These are phyloP conservation scores for Trichopoda pennipes DNA, from an alignment of 2,888 invertebrate genomes.

Conservation along the genomic window DNA sequence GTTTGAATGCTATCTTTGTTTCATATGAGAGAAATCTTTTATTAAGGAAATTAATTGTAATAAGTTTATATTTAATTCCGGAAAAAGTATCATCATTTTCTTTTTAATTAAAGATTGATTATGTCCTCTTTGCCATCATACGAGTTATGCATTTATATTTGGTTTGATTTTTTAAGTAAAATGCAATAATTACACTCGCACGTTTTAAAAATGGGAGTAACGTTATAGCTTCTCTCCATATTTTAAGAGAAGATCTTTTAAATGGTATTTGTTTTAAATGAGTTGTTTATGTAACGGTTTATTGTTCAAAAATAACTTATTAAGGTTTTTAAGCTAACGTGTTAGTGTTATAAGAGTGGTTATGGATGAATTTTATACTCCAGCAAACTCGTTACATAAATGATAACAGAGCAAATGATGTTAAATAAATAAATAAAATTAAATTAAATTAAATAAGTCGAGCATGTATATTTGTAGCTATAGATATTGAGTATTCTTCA, in stretches of 20 bases:
- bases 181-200: background rate
- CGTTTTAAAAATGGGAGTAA: conserved; percentile 3
- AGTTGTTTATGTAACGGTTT: conserved; percentile 42
- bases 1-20: no score
- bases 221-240: conserved; percentile 43
- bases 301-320: conserved; percentile 42
- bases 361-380: background rate
- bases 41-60: no score
- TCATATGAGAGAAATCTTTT: no score
- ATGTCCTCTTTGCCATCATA: no score
- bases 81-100: no score
- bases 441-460: no score
- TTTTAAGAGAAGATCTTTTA: background rate
- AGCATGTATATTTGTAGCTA: no score
- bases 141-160: conserved; percentile 12
- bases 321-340: conserved; percentile 51
- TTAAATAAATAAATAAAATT: no score
- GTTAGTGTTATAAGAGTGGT: conserved; percentile 42
- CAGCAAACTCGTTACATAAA: background rate
- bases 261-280: conserved; percentile 13
- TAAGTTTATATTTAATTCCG: no score
- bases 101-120: no score
- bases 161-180: background rate
- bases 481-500: no score
- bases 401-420: no score